Conservation (phyloP, 2,113 vertebrate species). For the Motacilla alba region DNA sequence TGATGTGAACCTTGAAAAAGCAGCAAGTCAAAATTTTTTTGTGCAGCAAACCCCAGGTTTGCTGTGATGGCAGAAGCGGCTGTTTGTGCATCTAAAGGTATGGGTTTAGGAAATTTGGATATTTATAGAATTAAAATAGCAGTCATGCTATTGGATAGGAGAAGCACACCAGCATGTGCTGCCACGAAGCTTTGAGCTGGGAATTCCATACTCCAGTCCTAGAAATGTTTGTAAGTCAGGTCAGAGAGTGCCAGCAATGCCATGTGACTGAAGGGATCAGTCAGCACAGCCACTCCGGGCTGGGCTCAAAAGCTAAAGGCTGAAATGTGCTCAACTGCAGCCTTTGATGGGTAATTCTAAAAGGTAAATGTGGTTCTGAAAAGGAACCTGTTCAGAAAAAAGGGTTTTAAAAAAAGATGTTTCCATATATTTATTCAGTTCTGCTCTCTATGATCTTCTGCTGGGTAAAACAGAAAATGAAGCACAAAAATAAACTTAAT, state of each 20-base stretch:
- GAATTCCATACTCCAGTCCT: background rate
- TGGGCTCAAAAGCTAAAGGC: background rate
- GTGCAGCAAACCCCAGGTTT: background rate
- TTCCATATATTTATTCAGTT: background rate
- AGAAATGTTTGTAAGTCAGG: background rate
- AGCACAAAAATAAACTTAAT: background rate
- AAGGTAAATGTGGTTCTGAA: background rate
- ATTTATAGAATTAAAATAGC: background rate
- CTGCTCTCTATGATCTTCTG: constrained; percentile 20
- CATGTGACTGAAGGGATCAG: background rate
- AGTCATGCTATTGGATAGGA: background rate
- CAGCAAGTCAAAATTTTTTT: background rate
- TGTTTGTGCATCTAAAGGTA: background rate
- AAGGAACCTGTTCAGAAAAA: background rate
- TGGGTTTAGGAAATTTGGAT: background rate
- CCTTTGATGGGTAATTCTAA: background rate
- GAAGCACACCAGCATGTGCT: background rate
- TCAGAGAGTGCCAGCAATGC: background rate
- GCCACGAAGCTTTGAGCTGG: background rate
- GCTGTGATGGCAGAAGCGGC: background rate
- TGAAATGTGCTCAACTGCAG: background rate
- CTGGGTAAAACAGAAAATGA: constrained; percentile 25
- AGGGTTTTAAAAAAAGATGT: background rate
- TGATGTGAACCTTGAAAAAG: background rate
- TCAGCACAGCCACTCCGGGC: background rate